Percentiles rank a stretch among this genome's conserved stretches.
Conservation (phyloP, 2,888 invertebrate genomes). For the Pyrochroa serraticornis region DNA sequence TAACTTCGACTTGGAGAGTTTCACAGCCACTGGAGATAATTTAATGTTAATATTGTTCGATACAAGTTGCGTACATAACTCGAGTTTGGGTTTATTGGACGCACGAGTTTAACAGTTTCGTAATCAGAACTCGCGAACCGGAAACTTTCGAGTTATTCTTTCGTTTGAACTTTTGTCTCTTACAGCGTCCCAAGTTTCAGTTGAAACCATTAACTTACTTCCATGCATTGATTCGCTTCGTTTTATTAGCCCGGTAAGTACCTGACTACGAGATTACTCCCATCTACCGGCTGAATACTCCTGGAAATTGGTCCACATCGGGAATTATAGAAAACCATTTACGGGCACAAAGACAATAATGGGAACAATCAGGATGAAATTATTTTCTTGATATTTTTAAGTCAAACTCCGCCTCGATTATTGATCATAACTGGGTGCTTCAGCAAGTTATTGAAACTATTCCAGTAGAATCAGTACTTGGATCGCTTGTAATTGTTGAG, state of each 20-base stretch:
- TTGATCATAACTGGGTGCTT: too few relatives aligned
- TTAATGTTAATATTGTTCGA: constrained; percentile 18
- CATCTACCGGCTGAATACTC: too few relatives aligned
- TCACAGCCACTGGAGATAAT: constrained; percentile 1
- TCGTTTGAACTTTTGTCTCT: constrained; percentile 3
- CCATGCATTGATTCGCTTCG: not conserved
- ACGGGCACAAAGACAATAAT: too few relatives aligned
- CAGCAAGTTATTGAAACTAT: too few relatives aligned
- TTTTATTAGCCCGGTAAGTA: not conserved
- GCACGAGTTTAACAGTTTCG: not conserved
- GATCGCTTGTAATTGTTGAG: too few relatives aligned
- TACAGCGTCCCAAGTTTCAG: constrained; percentile 12
- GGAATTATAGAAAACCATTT: too few relatives aligned
- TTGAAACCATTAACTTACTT: constrained; percentile 13
- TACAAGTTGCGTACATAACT: constrained; percentile 10
- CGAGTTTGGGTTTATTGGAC: constrained; percentile 5
- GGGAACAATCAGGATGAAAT: too few relatives aligned
- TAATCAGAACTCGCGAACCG: constrained; percentile 6
- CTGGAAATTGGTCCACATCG: too few relatives aligned
- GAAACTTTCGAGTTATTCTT: constrained; percentile 9
- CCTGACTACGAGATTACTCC: too few relatives aligned
- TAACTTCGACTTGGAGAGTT: constrained; percentile 6
- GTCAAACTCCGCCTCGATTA: too few relatives aligned
- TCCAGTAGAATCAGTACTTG: too few relatives aligned
- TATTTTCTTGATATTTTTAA: too few relatives aligned